Conservation (phyloP, 2,888 invertebrate genomes). For the Orchesella flavescens region DNA sequence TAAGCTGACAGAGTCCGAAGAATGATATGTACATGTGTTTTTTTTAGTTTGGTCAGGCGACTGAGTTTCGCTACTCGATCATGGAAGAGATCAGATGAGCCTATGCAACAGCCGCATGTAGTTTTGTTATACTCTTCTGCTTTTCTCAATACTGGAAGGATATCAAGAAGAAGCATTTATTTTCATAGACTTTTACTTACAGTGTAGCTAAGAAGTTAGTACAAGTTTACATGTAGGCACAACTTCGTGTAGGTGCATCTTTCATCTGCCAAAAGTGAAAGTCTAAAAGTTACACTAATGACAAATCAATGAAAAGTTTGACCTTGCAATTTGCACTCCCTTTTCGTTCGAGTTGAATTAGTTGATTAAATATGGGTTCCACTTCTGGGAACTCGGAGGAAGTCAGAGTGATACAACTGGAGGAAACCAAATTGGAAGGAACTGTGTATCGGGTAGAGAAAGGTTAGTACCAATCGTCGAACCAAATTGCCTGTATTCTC, state of each 20-base stretch:
- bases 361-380: conserved; percentile 19
- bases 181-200: too few relatives aligned
- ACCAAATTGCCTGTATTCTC: not conserved
- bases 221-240: too few relatives aligned
- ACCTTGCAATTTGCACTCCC: too few relatives aligned
- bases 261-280: too few relatives aligned
- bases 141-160: not conserved
- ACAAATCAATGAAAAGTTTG: too few relatives aligned
- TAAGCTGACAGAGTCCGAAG: not conserved
- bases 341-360: too few relatives aligned
- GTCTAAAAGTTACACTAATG: too few relatives aligned
- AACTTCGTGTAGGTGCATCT: too few relatives aligned
- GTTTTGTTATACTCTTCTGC: not conserved
- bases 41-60: not conserved
- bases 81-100: conserved; percentile 44
- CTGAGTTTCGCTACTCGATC: not conserved
- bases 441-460: conserved; percentile 61
- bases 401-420: conserved; percentile 62
- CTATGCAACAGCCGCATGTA: conserved; percentile 2
- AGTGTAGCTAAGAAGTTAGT: too few relatives aligned
- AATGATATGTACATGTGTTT: not conserved
- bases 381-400: not conserved
- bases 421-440: conserved; percentile 61
- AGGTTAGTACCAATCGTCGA: conserved; percentile 35
- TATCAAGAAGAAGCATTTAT: too few relatives aligned